These are phyloP conservation scores for Corythaixoides concolor DNA, from an alignment of 2,113 vertebrate species.

Conservation along the genomic window DNA sequence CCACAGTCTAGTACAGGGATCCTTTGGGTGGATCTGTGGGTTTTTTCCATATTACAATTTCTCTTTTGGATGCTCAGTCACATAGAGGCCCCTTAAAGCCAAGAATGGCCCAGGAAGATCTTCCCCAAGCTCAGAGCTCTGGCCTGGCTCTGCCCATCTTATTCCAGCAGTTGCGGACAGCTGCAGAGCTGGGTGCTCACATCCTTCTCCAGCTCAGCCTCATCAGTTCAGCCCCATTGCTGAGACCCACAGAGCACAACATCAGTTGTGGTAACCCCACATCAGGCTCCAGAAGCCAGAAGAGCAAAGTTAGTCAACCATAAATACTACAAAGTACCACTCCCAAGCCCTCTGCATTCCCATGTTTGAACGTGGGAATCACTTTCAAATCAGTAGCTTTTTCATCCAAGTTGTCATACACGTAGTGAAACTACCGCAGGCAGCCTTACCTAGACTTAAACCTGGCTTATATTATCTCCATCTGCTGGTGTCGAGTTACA, in stretches of 20 bases:
- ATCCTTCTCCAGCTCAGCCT: neutral
- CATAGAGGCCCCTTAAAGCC: neutral
- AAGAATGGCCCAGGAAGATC: neutral
- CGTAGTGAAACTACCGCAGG: neutral
- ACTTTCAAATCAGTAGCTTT: neutral
- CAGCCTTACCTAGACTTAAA: neutral
- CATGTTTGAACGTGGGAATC: rapidly evolving
- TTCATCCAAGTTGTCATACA: neutral
- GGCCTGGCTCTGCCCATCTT: neutral
- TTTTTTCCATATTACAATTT: neutral
- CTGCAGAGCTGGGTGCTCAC: neutral
- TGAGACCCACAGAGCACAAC: rapidly evolving
- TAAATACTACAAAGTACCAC: neutral
- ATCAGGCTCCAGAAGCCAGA: neutral
- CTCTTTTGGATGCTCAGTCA: neutral
- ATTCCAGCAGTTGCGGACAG: neutral
- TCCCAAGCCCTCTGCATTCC: neutral
- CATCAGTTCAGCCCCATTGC: neutral
- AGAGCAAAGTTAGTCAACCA: neutral
- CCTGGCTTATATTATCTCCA: neutral
- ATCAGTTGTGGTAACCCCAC: neutral
- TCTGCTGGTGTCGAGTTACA: neutral
- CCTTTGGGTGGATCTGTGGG: neutral
- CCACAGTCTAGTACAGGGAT: neutral
- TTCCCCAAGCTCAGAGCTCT: neutral